Evolutionary conservation across 2,888 invertebrate genomes (phyloP), one percentile per base, ranked within the genome.

Genomic region (Ichneumoninae sp.): DNA sequence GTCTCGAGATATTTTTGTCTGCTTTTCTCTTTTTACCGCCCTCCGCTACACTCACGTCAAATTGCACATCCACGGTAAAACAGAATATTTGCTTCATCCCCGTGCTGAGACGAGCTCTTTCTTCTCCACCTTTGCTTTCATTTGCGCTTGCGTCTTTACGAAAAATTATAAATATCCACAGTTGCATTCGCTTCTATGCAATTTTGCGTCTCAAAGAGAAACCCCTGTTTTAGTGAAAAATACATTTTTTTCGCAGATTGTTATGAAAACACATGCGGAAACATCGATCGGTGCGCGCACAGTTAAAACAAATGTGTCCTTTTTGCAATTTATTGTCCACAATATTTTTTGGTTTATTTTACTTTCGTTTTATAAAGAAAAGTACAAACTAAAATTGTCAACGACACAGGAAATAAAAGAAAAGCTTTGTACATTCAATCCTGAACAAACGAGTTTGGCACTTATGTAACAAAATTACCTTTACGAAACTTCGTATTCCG

Each of bases 1-100:
- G 40, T 30, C 65, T 22, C 66, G 54, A 72, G 50, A 19, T 65
- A 52, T 26, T 62, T 44, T 70, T 16, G 40, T 69, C 62, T 57
- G 52, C 30, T 33, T 69, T 60, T n/a, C 30, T 22, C 52, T 19
- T 65, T 71, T 26, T 30, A 44, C 22, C 50, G 60, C 44, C 16
- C n/a, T 16, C 33, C 33, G 57, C 16, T 62, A 30, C 16, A 62
- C 30, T 5, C 57, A 57, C 57, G 30, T 62, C 30, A 33, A 62
- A 30, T 30, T 30, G 30, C 62, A 62, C 33, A 62, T 62, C 16
- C 62, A 33, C 30, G 62, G 30, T 62, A 13, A 62, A 30, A 33
- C 62, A n/a, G 30, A 26, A n/a, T 4, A 30, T 62, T 4, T 13
- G 7, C 62, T 62, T 62, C 16, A 62, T 62, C 6, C 33, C 33